A percentile compares a stretch with the other conserved stretches of the same genome.
phyloP scores from a whole-genome alignment of 2,797 vertebrate species.

The Propithecus perrieri region DNA sequence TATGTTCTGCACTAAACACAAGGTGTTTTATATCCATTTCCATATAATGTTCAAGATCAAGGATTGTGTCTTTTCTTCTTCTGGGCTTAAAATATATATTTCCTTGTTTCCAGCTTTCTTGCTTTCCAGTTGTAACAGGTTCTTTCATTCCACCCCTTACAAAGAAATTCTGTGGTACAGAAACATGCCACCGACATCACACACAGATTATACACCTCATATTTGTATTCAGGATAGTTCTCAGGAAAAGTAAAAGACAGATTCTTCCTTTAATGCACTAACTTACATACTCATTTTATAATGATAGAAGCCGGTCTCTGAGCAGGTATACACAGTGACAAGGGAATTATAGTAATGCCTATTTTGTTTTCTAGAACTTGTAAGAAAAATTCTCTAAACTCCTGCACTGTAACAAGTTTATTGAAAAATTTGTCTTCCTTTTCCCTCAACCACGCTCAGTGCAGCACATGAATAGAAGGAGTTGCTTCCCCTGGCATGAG shows the following conservation, averaged over 20 bases:
- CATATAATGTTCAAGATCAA: neutral
- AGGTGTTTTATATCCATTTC: neutral
- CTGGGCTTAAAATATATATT: neutral
- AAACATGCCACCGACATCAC: neutral
- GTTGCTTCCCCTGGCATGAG: neutral
- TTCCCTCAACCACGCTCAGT: neutral
- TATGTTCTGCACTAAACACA: neutral
- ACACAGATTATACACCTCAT: neutral
- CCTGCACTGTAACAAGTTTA: constrained; percentile 12
- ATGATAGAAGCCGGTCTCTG: neutral
- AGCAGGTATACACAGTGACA: neutral
- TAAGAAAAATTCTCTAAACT: neutral
- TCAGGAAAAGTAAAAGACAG: neutral
- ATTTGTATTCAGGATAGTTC: neutral
- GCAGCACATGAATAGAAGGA: neutral
- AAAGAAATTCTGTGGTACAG: neutral
- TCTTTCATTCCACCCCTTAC: neutral
- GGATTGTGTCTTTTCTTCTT: neutral
- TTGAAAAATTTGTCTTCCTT: constrained; percentile 13
- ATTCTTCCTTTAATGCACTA: neutral
- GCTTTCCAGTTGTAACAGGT: neutral
- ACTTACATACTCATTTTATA: neutral
- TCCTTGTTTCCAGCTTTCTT: constrained; percentile 23
- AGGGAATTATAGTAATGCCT: neutral
- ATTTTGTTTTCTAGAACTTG: neutral